Evolutionary conservation across 2,113 vertebrate genomes (phyloP).

Genomic region (Ranitomeya variabilis): DNA sequence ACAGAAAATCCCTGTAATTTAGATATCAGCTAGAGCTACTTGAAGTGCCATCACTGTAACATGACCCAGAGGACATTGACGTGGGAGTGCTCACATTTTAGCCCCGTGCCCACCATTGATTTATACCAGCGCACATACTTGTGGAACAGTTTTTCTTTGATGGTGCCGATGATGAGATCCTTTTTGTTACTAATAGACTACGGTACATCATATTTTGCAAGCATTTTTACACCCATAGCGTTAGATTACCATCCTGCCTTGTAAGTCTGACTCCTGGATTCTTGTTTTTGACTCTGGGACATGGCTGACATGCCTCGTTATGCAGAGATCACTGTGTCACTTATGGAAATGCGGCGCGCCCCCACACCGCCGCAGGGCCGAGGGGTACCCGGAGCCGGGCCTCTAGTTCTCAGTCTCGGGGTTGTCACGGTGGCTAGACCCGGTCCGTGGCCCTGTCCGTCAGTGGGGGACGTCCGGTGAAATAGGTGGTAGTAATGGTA

Average conservation of each 20-base stretch:
- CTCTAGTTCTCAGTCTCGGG: too few species aligned
- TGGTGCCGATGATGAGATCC: background rate
- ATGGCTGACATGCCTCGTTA: background rate
- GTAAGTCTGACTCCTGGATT: background rate
- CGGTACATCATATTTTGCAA: background rate
- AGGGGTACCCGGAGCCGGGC: too few species aligned
- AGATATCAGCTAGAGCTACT: background rate
- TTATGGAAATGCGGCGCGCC: too few species aligned
- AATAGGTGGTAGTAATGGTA: too few species aligned
- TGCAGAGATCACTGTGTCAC: background rate
- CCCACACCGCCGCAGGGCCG: too few species aligned
- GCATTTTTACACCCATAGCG: background rate
- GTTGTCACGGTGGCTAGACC: too few species aligned
- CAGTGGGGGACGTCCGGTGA: too few species aligned
- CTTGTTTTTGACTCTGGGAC: background rate
- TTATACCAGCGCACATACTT: constrained; percentile 7
- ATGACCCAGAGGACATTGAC: background rate
- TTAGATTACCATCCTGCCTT: background rate
- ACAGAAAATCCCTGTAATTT: background rate
- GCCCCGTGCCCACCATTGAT: background rate
- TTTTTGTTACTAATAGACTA: background rate
- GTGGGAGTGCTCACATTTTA: background rate
- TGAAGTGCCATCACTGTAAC: background rate
- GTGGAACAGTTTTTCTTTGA: background rate
- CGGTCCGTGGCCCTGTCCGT: too few species aligned